Conservation (phyloP, 1,140 invertebrate species). For the Mactra quadrangularis region DNA sequence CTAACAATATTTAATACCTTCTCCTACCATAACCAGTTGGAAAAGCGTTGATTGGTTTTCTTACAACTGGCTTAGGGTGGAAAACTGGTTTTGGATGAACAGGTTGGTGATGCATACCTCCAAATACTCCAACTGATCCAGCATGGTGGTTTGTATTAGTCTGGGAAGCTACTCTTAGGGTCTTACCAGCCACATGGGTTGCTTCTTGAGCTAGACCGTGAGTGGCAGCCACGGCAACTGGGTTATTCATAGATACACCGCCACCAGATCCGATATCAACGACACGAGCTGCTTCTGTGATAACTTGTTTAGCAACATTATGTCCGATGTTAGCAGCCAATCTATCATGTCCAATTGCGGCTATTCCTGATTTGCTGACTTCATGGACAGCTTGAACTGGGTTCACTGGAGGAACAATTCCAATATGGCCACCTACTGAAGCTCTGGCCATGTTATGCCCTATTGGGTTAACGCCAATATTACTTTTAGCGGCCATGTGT, state of each 20-base stretch:
- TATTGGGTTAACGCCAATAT: not conserved
- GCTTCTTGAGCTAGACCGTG: conserved; percentile 26
- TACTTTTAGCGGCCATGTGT: not conserved
- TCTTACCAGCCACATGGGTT: conserved; percentile 37
- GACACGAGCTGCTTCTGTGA: conserved; percentile 9
- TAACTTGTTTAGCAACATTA: conserved; percentile 28
- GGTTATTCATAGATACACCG: conserved; percentile 9
- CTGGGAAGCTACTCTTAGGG: conserved; percentile 3
- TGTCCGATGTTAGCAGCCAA: conserved; percentile 32
- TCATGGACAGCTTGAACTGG: conserved; percentile 42
- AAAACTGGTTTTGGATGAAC: too few species aligned
- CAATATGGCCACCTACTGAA: not conserved
- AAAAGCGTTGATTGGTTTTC: too few species aligned
- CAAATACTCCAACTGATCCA: too few species aligned
- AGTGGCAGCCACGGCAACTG: conserved; percentile 20
- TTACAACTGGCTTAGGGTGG: too few species aligned
- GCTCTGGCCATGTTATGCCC: conserved; percentile 26
- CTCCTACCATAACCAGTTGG: too few species aligned
- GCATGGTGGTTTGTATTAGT: too few species aligned
- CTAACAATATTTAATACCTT: too few species aligned
- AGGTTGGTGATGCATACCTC: too few species aligned
- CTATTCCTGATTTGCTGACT: conserved; percentile 17
- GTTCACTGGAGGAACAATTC: not conserved
- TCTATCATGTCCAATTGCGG: conserved; percentile 24
- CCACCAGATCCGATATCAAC: conserved; percentile 39